A percentile compares a stretch with the other conserved stretches of the same genome.
phyloP scores from a whole-genome alignment of 2,797 vertebrate genomes.

The Tangara arthus region DNA sequence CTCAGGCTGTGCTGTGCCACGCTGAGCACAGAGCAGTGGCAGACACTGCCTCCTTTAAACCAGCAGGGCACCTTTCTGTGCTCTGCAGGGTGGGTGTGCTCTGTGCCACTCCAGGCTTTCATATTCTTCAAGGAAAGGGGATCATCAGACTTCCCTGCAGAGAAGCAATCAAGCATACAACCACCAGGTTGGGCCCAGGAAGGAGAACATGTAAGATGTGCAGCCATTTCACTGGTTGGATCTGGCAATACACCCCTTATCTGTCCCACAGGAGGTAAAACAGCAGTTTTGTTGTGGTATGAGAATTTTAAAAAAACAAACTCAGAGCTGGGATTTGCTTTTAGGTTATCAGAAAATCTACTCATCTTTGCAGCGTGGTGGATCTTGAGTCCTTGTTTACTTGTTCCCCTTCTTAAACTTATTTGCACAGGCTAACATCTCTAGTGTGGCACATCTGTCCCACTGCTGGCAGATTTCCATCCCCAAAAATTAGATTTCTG shows the following conservation, averaged over 20 bases:
- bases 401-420: not conserved
- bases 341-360: not conserved
- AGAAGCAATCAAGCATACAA: constrained; percentile 31
- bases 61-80: not conserved
- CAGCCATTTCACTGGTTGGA: not conserved
- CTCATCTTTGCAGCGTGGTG: not conserved
- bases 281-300: not conserved
- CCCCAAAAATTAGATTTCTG: not conserved
- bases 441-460: not conserved
- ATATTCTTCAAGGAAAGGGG: constrained; percentile 6
- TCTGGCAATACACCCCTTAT: not conserved
- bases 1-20: not conserved
- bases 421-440: not conserved
- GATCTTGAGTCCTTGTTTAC: not conserved
- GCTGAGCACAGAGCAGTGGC: not conserved
- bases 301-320: not conserved
- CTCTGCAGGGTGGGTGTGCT: constrained; percentile 25
- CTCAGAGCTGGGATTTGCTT: not conserved
- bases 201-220: not conserved
- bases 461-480: not conserved
- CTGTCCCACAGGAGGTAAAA: constrained; percentile 3
- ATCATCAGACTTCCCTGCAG: constrained; percentile 41
- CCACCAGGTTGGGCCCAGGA: not conserved
- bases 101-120: constrained; percentile 3
- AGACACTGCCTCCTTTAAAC: not conserved